Evolutionary conservation across 2,888 invertebrate genomes (phyloP).

Genomic region (Phasia obesa): DNA sequence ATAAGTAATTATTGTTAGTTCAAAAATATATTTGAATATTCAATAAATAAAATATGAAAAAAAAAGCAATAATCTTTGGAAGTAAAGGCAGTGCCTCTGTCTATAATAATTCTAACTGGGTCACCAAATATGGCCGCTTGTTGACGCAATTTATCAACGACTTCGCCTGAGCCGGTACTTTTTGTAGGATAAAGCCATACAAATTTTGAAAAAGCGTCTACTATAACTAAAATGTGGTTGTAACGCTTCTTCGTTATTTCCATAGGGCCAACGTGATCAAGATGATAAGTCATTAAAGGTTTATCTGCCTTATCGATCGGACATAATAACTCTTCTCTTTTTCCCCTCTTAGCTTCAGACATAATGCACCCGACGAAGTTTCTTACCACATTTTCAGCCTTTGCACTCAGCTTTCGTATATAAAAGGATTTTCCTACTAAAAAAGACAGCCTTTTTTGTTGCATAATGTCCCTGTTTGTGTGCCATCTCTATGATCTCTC

Average conservation of each 20-base stretch:
- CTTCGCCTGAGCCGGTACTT: too few relatives aligned
- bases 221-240: too few relatives aligned
- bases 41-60: too few relatives aligned
- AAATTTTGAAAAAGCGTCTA: too few relatives aligned
- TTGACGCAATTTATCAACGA: too few relatives aligned
- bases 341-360: slow-evolving; percentile 73
- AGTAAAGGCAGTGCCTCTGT: too few relatives aligned
- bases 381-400: not conserved
- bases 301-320: slow-evolving; percentile 75
- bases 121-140: too few relatives aligned
- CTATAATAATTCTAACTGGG: too few relatives aligned
- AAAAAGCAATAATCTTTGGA: too few relatives aligned
- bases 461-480: slow-evolving; percentile 78
- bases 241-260: slow-evolving; percentile 75
- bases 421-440: not conserved
- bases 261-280: slow-evolving; percentile 72
- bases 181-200: too few relatives aligned
- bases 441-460: not conserved
- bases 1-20: too few relatives aligned
- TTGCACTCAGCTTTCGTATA: not conserved
- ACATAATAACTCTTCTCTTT: slow-evolving; percentile 76
- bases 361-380: not conserved
- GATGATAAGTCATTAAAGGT: slow-evolving; percentile 76
- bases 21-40: too few relatives aligned
- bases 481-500: slow-evolving; percentile 76